These are phyloP conservation scores for Sciurus niger DNA, from an alignment of 2,113 vertebrate genomes.

Conservation along the genomic window DNA sequence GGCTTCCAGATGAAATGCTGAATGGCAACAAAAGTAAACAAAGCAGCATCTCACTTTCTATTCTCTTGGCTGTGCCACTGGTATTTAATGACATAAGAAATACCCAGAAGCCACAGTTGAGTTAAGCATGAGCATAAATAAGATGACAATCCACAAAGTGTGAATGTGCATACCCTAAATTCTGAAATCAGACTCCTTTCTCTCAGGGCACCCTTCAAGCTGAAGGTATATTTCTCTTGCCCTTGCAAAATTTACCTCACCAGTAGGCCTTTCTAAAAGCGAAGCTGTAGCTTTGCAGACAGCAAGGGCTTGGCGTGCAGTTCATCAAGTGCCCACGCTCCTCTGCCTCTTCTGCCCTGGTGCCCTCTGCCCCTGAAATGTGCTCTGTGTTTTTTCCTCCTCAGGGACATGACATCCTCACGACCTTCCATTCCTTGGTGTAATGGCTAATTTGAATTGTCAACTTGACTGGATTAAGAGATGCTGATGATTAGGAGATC, in stretches of 20 bases:
- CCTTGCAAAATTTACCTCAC: not conserved
- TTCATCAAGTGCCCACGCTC: not conserved
- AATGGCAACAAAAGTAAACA: constrained; percentile 72
- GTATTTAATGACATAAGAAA: constrained; percentile 67
- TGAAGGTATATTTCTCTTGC: constrained; percentile 38
- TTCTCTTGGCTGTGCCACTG: not conserved
- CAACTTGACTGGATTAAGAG: too few species aligned
- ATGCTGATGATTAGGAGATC: too few species aligned
- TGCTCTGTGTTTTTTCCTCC: not conserved
- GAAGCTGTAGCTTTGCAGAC: not conserved
- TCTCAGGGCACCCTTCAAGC: constrained; percentile 15
- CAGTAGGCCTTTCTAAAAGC: constrained; percentile 12
- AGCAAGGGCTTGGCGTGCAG: not conserved
- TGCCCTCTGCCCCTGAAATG: not conserved
- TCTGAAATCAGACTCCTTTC: constrained; percentile 53
- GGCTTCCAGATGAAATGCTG: constrained; percentile 65
- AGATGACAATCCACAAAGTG: constrained; percentile 46
- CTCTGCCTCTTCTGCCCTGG: not conserved
- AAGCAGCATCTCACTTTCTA: constrained; percentile 62
- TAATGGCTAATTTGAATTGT: too few species aligned
- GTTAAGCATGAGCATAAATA: constrained; percentile 74
- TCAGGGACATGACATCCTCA: not conserved
- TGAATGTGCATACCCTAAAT: constrained; percentile 47
- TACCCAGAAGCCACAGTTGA: constrained; percentile 67
- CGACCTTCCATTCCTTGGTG: too few species aligned